Evolutionary conservation across 92 coral and sea anemone species (phyloP).

Genomic region (Palythoa grandis): DNA sequence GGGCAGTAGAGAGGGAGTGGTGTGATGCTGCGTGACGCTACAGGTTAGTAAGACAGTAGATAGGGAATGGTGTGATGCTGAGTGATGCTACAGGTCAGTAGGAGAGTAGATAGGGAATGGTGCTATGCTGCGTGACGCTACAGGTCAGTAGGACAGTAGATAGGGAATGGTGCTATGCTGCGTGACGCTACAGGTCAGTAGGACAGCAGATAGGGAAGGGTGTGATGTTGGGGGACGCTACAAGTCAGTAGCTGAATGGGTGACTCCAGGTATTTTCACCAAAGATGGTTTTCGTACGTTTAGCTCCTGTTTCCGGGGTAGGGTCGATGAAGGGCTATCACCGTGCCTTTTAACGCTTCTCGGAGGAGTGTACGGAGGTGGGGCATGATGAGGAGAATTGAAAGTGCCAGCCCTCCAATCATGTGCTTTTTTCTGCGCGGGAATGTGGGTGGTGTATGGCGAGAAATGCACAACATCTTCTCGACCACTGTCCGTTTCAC

Average conservation of each 20-base stretch:
- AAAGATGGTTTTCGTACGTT: constrained; percentile 39
- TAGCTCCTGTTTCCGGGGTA: constrained; percentile 48
- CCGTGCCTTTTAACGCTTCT: neutral
- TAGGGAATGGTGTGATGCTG: too few species aligned
- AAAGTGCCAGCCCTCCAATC: constrained; percentile 28
- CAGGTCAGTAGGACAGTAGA: too few species aligned
- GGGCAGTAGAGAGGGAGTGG: too few species aligned
- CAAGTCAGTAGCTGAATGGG: constrained; percentile 65
- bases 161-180: too few species aligned
- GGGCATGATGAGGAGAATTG: constrained; percentile 25
- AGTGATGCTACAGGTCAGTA: too few species aligned
- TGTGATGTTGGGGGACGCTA: constrained; percentile 16
- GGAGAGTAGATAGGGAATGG: too few species aligned
- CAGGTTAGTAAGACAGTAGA: too few species aligned
- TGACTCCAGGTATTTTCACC: constrained; percentile 56
- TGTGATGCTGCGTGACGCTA: too few species aligned
- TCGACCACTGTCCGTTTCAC: constrained; percentile 80
- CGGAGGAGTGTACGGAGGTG: constrained; percentile 22
- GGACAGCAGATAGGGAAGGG: too few species aligned
- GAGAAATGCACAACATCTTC: constrained; percentile 77
- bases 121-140: too few species aligned
- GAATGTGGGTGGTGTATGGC: constrained; percentile 75
- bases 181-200: too few species aligned
- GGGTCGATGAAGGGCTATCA: constrained; percentile 40
- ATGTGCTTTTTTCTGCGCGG: constrained; percentile 46